These are phyloP conservation scores for Nilaparvata lugens DNA, from an alignment of 1,140 invertebrate species.

Conservation along the genomic window DNA sequence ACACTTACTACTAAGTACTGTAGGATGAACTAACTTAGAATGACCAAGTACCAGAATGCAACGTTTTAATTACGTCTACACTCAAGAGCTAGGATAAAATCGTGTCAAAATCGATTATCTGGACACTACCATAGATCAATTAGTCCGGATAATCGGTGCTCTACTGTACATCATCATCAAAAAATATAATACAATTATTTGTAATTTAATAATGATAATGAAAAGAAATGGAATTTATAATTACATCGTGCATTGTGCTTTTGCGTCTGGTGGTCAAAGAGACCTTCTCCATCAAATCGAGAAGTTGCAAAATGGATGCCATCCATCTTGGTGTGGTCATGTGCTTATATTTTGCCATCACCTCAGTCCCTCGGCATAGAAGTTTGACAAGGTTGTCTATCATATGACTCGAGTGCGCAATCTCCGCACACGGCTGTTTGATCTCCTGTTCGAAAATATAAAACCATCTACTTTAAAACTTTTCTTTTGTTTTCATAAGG, in stretches of 20 bases:
- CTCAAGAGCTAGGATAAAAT: too few species aligned
- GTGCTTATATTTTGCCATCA: slow-evolving; percentile 33
- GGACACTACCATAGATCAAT: too few species aligned
- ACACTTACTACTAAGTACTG: too few species aligned
- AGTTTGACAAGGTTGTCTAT: slow-evolving; percentile 47
- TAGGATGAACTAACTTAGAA: too few species aligned
- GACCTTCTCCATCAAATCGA: slow-evolving; percentile 77
- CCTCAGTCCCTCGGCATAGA: slow-evolving; percentile 37
- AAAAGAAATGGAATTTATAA: neutral
- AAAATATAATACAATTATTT: too few species aligned
- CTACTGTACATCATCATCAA: too few species aligned
- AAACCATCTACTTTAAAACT: neutral
- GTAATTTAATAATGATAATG: too few species aligned
- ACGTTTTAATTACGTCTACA: too few species aligned
- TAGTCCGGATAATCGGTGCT: too few species aligned
- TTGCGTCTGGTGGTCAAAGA: slow-evolving; percentile 60
- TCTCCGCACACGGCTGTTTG: slow-evolving; percentile 53
- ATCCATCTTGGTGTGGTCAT: slow-evolving; percentile 66
- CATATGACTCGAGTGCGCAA: slow-evolving; percentile 42
- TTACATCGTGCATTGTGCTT: slow-evolving; percentile 57
- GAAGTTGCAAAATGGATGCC: slow-evolving; percentile 61
- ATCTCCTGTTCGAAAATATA: slow-evolving; percentile 48
- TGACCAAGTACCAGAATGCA: too few species aligned
- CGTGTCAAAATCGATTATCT: too few species aligned
- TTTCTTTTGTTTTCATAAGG: neutral